Conservation (phyloP, 2,888 invertebrate genomes). For the Amblyjoppa fuscipennis region DNA sequence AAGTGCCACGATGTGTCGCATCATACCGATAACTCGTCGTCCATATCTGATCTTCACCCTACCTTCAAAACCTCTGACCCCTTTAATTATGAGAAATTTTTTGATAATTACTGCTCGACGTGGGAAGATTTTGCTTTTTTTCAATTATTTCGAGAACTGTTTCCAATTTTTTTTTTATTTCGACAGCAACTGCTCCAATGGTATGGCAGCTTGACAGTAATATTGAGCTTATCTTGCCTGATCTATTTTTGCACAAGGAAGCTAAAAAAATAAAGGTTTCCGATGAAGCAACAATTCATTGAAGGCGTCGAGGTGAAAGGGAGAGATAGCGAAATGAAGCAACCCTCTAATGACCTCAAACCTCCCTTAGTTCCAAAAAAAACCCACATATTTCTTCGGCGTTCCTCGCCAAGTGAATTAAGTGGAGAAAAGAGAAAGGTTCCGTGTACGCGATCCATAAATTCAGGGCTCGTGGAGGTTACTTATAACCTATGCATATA, state of each 20-base stretch:
- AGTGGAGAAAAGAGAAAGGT: slow-evolving; percentile 12
- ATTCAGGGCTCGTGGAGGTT: slow-evolving; percentile 13
- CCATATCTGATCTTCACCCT: slow-evolving; percentile 1
- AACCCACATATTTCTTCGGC: background rate
- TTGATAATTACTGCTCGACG: background rate
- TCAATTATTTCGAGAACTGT: background rate
- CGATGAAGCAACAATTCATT: background rate
- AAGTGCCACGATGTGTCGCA: slow-evolving; percentile 14
- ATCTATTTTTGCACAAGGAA: background rate
- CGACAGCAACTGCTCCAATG: background rate
- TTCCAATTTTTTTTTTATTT: background rate
- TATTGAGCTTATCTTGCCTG: background rate
- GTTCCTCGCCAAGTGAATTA: slow-evolving; percentile 4
- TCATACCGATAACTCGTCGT: slow-evolving; percentile 31
- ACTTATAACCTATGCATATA: slow-evolving; percentile 43
- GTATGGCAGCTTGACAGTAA: background rate
- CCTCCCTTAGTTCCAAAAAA: background rate
- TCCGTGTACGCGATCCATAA: slow-evolving; percentile 38
- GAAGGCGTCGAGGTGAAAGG: background rate
- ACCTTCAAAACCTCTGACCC: background rate
- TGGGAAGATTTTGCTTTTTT: background rate
- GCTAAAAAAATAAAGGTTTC: background rate
- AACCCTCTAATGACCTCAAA: slow-evolving; percentile 9
- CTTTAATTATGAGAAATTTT: slow-evolving; percentile 10
- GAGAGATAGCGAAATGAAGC: background rate